Evolutionary conservation across 2,797 vertebrate species (phyloP), one percentile per base, ranked within the genome.

Genomic region (Cyprinodon diabolis): DNA sequence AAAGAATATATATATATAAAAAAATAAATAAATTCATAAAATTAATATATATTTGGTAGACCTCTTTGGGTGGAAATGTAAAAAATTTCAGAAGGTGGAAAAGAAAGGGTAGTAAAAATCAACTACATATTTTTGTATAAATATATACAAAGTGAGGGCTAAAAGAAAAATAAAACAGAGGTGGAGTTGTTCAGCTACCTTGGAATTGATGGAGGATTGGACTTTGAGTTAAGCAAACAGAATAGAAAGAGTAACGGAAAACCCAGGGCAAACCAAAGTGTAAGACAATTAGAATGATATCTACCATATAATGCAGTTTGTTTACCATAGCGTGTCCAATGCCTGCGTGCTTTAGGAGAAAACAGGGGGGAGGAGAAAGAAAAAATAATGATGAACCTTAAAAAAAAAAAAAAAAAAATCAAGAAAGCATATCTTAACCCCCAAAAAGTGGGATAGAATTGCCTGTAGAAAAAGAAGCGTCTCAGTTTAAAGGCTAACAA

Each of bases 291-390:
- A 97, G 96, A 98, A 96, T 97, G 97, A 98, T 97, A 98, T 96
- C 97, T 98, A 98, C 97, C 97, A 98, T 97, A 96, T 98, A 98
- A 97, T 97, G 97, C 96, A 98, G 97, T 97, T 97, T 98, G 97
- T 98, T 98, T 98, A 98, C 97, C 97, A 97, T 97, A 97, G 97
- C 97, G 97, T 98, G 97, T 98, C 97, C 97, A 95, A 98, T 98
- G 95, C 97, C 97, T 97, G 96, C 96, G 96, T 97, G 97, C 97
- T 97, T 95, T 92, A 94, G 86, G 93, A 94, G 91, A 93, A 93
- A 95, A 95, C 93, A 95, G 92, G 93, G 94, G 60, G 90, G 86
- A 90, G 93, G 93, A 79, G 77, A 89, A 93, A 93, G 91, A 91
- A 93, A 93, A 93, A 93, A 91, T 93, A 95, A 91, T 95, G 95